These are phyloP conservation scores for Drosophila trapezifrons DNA, from an alignment of 1,140 invertebrate genomes.

Conservation along the genomic window DNA sequence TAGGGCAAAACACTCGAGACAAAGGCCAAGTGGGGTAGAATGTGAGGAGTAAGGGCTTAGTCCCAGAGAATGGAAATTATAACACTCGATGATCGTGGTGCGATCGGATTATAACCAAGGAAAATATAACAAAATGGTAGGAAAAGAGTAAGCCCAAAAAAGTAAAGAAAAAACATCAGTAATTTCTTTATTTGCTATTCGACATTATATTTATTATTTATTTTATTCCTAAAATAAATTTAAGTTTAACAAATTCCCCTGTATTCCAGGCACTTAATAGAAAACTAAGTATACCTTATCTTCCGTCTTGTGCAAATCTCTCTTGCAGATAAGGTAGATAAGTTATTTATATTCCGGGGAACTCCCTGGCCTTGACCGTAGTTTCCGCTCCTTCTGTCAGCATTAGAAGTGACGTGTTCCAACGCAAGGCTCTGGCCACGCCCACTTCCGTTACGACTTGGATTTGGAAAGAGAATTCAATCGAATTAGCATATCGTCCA, in stretches of 20 bases:
- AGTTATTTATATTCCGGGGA: constrained; percentile 2
- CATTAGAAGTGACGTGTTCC: background rate
- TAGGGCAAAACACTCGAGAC: constrained; percentile 4
- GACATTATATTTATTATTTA: background rate
- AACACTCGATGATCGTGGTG: background rate
- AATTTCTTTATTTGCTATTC: too few relatives aligned
- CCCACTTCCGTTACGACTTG: constrained; percentile 31
- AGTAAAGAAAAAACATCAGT: background rate
- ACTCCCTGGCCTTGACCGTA: constrained; percentile 6
- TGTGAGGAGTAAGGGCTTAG: background rate
- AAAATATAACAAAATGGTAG: too few relatives aligned
- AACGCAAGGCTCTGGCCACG: constrained; percentile 17
- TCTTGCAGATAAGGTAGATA: background rate
- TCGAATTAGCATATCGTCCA: constrained; percentile 42
- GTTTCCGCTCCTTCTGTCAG: background rate
- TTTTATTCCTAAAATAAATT: background rate
- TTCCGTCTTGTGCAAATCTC: background rate
- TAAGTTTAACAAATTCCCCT: background rate
- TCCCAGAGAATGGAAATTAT: background rate
- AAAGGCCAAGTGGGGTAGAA: background rate
- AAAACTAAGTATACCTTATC: background rate
- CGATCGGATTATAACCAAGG: background rate
- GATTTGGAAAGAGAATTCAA: constrained; percentile 43
- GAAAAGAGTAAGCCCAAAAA: background rate
- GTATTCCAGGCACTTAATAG: background rate